Conservation (phyloP, 2,888 invertebrate species). For the Zeuzera pyrina region DNA sequence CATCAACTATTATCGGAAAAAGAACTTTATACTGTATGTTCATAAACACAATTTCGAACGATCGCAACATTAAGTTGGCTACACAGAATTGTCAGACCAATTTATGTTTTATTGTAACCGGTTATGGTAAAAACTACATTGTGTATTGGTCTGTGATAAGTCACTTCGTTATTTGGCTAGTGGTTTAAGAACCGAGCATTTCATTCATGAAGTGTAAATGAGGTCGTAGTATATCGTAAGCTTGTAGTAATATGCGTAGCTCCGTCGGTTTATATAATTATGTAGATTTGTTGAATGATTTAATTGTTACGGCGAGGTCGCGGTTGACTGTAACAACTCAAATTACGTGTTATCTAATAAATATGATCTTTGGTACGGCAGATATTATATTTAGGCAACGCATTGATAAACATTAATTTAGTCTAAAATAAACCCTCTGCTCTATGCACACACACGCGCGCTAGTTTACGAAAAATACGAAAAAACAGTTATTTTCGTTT, state of each 20-base stretch:
- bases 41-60: not conserved
- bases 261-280: too few species aligned
- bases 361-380: too few species aligned
- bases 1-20: not conserved
- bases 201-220: conserved; percentile 22
- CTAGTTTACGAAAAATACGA: too few species aligned
- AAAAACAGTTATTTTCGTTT: too few species aligned
- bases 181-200: conserved; percentile 12
- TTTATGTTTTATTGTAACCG: not conserved
- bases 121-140: not conserved
- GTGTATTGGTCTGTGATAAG: not conserved
- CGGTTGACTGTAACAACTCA: too few species aligned
- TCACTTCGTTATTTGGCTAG: not conserved
- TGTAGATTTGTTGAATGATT: too few species aligned
- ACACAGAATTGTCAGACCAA: not conserved
- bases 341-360: too few species aligned
- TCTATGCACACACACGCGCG: too few species aligned
- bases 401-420: too few species aligned
- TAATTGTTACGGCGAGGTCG: too few species aligned
- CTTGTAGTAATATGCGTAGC: conserved; percentile 1
- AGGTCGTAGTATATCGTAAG: conserved; percentile 14
- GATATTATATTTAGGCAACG: too few species aligned
- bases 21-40: not conserved
- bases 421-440: too few species aligned
- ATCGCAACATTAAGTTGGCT: not conserved